Evolutionary conservation across 2,113 vertebrate genomes (phyloP), one percentile per base, ranked within the genome.

Genomic region (Octodon degus): DNA sequence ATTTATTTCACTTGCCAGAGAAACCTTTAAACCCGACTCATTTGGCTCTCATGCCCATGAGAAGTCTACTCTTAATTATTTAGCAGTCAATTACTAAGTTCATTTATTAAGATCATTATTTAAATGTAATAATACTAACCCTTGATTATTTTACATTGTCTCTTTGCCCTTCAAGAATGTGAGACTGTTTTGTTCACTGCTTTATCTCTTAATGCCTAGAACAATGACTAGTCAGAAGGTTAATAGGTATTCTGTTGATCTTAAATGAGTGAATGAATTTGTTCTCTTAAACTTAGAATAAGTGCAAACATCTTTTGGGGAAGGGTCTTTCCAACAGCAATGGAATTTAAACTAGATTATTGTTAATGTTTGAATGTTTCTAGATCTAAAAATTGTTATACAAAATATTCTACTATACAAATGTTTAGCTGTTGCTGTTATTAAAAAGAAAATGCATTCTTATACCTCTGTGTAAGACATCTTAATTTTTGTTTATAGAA

Each of bases 301-400:
- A 53, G 62, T 92, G 53, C 34, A 94, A 16, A 81, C 7, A 43
- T 68, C 79, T 85, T 95, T 92, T 34, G 40, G 43, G 60, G n/a
- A 86, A 91, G 50, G 13, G 50, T 80, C 32, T 63, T 17, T 90
- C 60, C 25, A 92, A 55, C 58, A 93, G 6, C 65, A 62, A 14
- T 65, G 58, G 47, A 86, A 70, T 82, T 34, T 40, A 63, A 32
- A 63, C 27, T 25, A 30, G 2, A 53, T 62, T 62, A 40, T 90
- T 62, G 50, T 92, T 95, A 34, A 68, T n/a, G n/a, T 94, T 86
- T 93, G 55, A 84, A 83, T 83, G 24, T 79, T 58, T 87, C n/a
- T 80, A 17, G 16, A 53, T 6, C 20, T 88, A 50, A 12, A 53
- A 62, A 4, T 32, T 92, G 88, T 70, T 68, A 58, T 95, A 67